phyloP scores from a whole-genome alignment of 2,113 vertebrate species.

The Micromys minutus region DNA sequence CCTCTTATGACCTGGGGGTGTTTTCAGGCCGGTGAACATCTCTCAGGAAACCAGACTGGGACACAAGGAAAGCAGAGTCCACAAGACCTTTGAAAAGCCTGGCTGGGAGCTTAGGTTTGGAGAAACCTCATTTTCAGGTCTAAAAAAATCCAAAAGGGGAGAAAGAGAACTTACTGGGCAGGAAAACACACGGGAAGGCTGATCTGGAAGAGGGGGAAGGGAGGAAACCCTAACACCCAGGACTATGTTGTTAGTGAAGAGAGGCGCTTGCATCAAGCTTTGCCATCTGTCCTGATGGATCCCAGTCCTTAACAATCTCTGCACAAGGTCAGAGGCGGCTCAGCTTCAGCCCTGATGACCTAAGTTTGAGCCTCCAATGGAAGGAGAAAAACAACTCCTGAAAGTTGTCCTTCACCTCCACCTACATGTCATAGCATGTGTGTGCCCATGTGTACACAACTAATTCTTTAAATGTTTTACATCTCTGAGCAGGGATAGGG shows the following conservation, averaged over 20 bases:
- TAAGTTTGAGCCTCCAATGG: background rate
- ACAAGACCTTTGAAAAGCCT: background rate
- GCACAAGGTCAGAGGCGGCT: background rate
- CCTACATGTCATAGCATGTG: too few relatives aligned
- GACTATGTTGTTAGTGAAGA: background rate
- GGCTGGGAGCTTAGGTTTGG: background rate
- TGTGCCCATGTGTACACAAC: background rate
- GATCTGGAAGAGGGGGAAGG: background rate
- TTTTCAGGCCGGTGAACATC: background rate
- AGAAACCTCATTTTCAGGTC: slow-evolving; percentile 35
- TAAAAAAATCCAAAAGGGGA: background rate
- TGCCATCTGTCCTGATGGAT: background rate
- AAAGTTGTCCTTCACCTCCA: background rate
- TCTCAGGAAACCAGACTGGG: background rate
- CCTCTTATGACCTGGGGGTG: background rate
- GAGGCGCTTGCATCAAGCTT: background rate
- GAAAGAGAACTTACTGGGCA: background rate
- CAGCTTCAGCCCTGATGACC: background rate
- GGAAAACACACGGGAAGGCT: background rate
- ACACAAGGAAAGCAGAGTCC: background rate
- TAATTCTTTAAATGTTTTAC: background rate
- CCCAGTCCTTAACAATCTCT: background rate
- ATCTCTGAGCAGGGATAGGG: background rate
- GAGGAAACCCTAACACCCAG: background rate
- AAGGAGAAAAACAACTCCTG: background rate